These are phyloP conservation scores for Zaprionus ornatus DNA, from an alignment of 1,140 invertebrate genomes.

Conservation along the genomic window DNA sequence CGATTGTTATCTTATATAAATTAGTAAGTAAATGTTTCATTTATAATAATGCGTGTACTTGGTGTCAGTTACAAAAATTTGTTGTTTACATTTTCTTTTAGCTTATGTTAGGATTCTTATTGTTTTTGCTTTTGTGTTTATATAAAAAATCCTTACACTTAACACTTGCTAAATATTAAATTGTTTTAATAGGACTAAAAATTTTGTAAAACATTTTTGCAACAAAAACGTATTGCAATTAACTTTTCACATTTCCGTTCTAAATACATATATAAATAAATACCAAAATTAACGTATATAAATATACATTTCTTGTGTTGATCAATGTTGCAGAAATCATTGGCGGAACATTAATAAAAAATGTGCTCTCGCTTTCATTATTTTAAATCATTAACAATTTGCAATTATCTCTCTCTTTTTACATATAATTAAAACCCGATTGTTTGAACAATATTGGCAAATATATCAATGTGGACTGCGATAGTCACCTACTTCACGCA, in stretches of 20 bases:
- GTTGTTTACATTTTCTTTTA: constrained; percentile 40
- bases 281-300: constrained; percentile 70
- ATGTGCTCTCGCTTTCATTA: constrained; percentile 27
- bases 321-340: constrained; percentile 69
- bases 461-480: constrained; percentile 45
- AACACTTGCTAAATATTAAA: constrained; percentile 56
- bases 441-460: constrained; percentile 64
- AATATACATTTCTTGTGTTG: constrained; percentile 54
- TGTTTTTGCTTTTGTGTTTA: constrained; percentile 46
- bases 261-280: constrained; percentile 50
- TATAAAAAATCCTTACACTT: constrained; percentile 61
- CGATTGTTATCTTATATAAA: constrained; percentile 62
- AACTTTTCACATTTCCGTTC: constrained; percentile 47
- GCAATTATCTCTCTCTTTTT: constrained; percentile 15
- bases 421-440: constrained; percentile 70
- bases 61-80: constrained; percentile 78
- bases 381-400: constrained; percentile 60
- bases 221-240: constrained; percentile 79
- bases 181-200: constrained; percentile 73
- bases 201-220: constrained; percentile 77
- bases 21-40: constrained; percentile 59
- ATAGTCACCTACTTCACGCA: constrained; percentile 29
- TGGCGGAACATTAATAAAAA: constrained; percentile 57
- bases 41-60: constrained; percentile 63
- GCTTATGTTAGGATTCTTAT: constrained; percentile 46